Conservation (phyloP, 2,797 vertebrate species). For the Melanotaenia pygmaea region DNA sequence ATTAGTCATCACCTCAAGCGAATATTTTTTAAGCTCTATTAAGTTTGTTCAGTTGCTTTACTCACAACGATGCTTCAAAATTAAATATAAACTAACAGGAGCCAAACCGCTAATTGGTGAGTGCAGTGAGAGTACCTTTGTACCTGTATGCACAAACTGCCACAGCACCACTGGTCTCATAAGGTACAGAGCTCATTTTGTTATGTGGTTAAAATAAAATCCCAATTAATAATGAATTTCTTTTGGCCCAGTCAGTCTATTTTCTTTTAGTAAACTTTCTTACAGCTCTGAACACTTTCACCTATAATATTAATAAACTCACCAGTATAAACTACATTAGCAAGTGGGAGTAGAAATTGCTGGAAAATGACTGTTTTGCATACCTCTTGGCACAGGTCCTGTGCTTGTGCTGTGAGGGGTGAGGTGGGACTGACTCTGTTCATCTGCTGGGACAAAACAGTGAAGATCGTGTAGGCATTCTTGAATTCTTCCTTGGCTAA, state of each 20-base stretch:
- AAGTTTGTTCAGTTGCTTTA: constrained; percentile 34
- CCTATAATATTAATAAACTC: constrained; percentile 4
- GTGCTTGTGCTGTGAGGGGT: constrained; percentile 88
- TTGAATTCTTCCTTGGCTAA: constrained; percentile 90
- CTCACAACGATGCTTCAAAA: constrained; percentile 17
- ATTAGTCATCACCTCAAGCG: constrained; percentile 45
- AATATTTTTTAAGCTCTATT: constrained; percentile 27
- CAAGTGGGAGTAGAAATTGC: not conserved
- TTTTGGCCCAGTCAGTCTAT: not conserved
- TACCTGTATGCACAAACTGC: constrained; percentile 17
- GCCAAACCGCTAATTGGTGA: constrained; percentile 31
- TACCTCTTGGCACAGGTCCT: constrained; percentile 93
- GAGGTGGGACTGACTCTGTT: constrained; percentile 88
- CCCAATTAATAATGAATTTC: constrained; percentile 9
- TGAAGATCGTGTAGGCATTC: constrained; percentile 91
- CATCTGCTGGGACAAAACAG: constrained; percentile 89
- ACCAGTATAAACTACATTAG: not conserved
- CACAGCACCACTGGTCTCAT: constrained; percentile 2
- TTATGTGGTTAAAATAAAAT: constrained; percentile 9
- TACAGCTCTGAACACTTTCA: not conserved
- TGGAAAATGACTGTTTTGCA: not conserved
- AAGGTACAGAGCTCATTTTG: constrained; percentile 8
- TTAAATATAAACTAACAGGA: constrained; percentile 25
- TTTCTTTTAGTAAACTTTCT: not conserved
- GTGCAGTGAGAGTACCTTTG: not conserved